Percentiles rank a stretch among this genome's conserved stretches.
Evolutionary conservation across 2,113 vertebrate genomes (phyloP).

Genomic region (Leucoraja erinaceus): DNA sequence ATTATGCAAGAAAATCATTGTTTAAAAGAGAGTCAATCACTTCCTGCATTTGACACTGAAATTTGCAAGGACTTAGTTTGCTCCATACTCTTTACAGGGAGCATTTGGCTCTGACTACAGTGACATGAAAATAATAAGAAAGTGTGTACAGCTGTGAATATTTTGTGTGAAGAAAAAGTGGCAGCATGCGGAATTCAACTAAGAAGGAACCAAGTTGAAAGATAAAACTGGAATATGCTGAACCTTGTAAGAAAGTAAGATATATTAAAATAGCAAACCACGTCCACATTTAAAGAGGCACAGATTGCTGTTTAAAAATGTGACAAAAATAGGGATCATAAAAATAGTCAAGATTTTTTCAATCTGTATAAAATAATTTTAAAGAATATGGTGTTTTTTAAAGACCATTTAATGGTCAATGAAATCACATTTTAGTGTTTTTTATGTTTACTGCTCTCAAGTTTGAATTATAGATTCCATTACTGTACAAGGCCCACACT

Average conservation of each 20-base stretch:
- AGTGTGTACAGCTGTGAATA: slow-evolving; percentile 19
- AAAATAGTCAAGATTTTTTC: background rate
- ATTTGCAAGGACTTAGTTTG: slow-evolving; percentile 3
- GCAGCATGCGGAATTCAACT: background rate
- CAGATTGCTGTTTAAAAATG: background rate
- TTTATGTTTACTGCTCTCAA: background rate
- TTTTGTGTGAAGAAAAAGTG: slow-evolving; percentile 7
- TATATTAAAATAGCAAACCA: background rate
- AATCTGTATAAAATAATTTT: background rate
- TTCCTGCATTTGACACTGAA: slow-evolving; percentile 4
- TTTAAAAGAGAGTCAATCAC: slow-evolving; percentile 6
- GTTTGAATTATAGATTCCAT: background rate
- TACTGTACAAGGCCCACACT: background rate
- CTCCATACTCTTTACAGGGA: slow-evolving; percentile 3
- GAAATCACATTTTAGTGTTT: background rate
- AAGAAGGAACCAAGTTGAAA: background rate
- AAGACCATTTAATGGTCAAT: background rate
- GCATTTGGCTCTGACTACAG: slow-evolving; percentile 20
- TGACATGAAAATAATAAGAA: slow-evolving; percentile 37
- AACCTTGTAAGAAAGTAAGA: background rate
- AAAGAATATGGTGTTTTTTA: background rate
- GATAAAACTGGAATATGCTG: background rate
- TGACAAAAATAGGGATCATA: background rate
- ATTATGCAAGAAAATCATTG: slow-evolving; percentile 13
- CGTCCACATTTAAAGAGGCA: background rate